Percentiles rank a stretch among this genome's conserved stretches.
These are phyloP conservation scores for Panagrolaimus sp. DNA, from an alignment of 1,140 invertebrate species.

Conservation along the genomic window DNA sequence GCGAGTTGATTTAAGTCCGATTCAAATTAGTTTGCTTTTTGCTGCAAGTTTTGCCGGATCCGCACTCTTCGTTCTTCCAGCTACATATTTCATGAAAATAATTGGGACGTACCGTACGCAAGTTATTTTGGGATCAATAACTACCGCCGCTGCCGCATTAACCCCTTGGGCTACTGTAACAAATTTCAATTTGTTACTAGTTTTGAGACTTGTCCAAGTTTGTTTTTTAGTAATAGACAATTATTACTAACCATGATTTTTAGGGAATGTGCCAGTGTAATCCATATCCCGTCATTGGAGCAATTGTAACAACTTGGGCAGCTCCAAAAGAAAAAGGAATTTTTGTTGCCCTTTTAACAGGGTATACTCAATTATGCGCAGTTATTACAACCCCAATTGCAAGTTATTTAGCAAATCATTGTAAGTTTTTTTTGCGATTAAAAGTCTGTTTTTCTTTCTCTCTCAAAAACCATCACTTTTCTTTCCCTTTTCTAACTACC, in stretches of 20 bases:
- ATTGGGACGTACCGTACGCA: not conserved
- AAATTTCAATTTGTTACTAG: slow-evolving; percentile 3
- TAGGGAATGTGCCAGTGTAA: slow-evolving; percentile 7
- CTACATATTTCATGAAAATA: not conserved
- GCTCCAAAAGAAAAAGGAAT: slow-evolving; percentile 8
- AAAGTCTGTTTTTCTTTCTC: too few species aligned
- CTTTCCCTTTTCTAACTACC: too few species aligned
- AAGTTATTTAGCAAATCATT: slow-evolving; percentile 9
- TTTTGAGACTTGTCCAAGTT: slow-evolving; percentile 6
- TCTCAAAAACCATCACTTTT: too few species aligned
- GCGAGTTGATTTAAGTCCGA: not conserved
- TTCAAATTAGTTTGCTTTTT: slow-evolving; percentile 13
- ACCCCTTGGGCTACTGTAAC: not conserved
- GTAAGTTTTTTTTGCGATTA: not conserved
- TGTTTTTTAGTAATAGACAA: not conserved
- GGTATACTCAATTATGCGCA: not conserved
- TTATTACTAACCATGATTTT: not conserved
- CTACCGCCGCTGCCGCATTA: not conserved
- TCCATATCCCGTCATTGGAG: slow-evolving; percentile 1
- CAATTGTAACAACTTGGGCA: not conserved
- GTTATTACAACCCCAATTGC: not conserved
- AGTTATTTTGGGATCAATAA: slow-evolving; percentile 1
- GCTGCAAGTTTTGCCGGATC: slow-evolving; percentile 7
- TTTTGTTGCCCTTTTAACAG: not conserved
- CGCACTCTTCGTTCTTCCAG: not conserved